Percentiles rank a stretch among this genome's conserved stretches.
Evolutionary conservation across 2,888 invertebrate genomes (phyloP).

Genomic region (Drosophila putrida): DNA sequence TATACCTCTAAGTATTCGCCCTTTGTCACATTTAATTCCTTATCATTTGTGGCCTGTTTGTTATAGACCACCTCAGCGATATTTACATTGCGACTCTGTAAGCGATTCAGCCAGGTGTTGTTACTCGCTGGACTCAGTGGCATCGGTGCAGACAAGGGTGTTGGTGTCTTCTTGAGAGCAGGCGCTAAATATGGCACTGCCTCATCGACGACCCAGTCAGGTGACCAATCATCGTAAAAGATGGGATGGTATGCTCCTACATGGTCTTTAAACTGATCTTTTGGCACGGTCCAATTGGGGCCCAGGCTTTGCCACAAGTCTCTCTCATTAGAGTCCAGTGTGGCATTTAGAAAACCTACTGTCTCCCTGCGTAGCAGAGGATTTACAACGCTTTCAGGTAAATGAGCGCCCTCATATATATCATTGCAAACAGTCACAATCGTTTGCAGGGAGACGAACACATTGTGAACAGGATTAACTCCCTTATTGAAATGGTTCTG

Average conservation of each 20-base stretch:
- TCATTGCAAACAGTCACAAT: conserved; percentile 98
- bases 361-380: conserved; percentile 97
- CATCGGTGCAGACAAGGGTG: conserved; percentile 27
- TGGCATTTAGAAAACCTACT: conserved; percentile 95
- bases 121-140: conserved; percentile 59
- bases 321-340: conserved; percentile 97
- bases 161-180: conserved; percentile 72
- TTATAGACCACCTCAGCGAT: conserved; percentile 96
- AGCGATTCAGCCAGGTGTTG: conserved; percentile 89
- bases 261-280: conserved; percentile 97
- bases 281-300: conserved; percentile 96
- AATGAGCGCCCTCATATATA: conserved; percentile 91
- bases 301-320: conserved; percentile 99
- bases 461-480: conserved; percentile 97
- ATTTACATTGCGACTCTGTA: conserved; percentile 89
- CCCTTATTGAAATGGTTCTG: conserved; percentile 99
- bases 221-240: conserved; percentile 98
- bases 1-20: conserved; percentile 97
- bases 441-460: conserved; percentile 97
- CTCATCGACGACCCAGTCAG: conserved; percentile 93
- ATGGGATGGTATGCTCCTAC: conserved; percentile 97
- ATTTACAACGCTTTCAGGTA: conserved; percentile 94
- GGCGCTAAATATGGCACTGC: conserved; percentile 87
- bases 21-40: conserved; percentile 96
- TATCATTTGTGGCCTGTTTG: conserved; percentile 97